Evolutionary conservation across 2,888 invertebrate genomes (phyloP), one percentile per base, ranked within the genome.

Genomic region (Heliconius hortense): DNA sequence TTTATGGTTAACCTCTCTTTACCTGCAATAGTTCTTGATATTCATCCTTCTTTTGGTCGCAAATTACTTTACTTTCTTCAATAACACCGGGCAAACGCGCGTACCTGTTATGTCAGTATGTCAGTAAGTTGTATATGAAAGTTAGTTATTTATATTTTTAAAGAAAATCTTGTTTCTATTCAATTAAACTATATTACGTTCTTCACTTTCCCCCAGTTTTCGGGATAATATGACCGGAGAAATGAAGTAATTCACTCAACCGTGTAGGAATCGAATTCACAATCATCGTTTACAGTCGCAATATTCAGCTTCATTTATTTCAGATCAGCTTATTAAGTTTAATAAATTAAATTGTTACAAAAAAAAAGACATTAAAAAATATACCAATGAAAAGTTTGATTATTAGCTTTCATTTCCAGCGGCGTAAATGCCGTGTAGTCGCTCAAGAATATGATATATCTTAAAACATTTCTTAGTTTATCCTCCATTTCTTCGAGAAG

Each of bases 321-420:
- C n/a, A n/a, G 21, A 21, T 21, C 48, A 48, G 48, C 15, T 53
- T 18, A 53, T 53, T 53, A 21, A 53, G 8, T 7, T 53, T 8
- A 53, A 53, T 53, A 53, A 53, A 53, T 53, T n/a, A 2, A n/a
- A n/a, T n/a, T n/a, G 0, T 11, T 67, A 39, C 67, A 15, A 73
- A 11, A 4, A 63, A 35, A 66, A 2, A 68, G 11, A 59, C 31
- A 10, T 2, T 0, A 63, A 56, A 31, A 43, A 66, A 79, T 84
- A 82, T 85, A 95, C 98, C 98, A 98, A 85, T 97, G 96, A 84
- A 97, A 98, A 0, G 97, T 96, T 81, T 96, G 96, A 81, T 97
- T 97, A 86, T 98, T 98, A 60, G 97, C 96, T 84, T 98, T 97
- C 84, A 98, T 96, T 90, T 99, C 98, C 7, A 97, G 93, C 0